phyloP scores from a whole-genome alignment of 64 coral and sea anemone genomes.

The Montipora capricornis region DNA sequence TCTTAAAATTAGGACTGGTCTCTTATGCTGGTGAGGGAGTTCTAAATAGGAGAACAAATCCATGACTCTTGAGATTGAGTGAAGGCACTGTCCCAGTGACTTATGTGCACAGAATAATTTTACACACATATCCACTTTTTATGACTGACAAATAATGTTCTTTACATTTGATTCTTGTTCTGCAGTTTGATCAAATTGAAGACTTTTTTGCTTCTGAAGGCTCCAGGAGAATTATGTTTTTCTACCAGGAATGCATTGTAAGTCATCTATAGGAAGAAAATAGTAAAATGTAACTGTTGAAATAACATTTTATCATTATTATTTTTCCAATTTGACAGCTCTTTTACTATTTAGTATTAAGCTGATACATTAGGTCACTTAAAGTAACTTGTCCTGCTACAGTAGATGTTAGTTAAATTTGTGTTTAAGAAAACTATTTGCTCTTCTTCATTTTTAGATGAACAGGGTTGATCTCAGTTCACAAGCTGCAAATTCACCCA shows the following conservation, averaged over 20 bases:
- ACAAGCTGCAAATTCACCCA: conserved; percentile 92
- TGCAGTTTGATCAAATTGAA: conserved; percentile 86
- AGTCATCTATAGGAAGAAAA: conserved; percentile 8
- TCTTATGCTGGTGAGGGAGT: too few species aligned
- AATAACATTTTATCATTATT: background rate
- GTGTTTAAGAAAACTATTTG: background rate
- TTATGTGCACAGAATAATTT: too few species aligned
- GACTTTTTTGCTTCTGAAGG: conserved; percentile 87
- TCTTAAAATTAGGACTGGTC: too few species aligned
- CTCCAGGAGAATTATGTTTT: conserved; percentile 81
- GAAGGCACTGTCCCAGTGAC: too few species aligned
- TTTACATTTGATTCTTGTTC: background rate
- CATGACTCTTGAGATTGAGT: too few species aligned
- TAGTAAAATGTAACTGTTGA: background rate
- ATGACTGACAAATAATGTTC: background rate
- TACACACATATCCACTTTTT: too few species aligned
- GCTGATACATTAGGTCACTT: too few species aligned
- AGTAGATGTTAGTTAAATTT: too few species aligned
- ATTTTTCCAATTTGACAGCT: background rate
- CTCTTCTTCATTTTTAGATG: conserved; percentile 30
- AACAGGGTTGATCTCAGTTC: conserved; percentile 87
- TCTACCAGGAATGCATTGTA: conserved; percentile 92
- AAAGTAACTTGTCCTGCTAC: too few species aligned
- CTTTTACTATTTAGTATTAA: background rate
- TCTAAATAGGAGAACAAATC: too few species aligned